A percentile compares a stretch with the other conserved stretches of the same genome.
Evolutionary conservation across 2,888 invertebrate genomes (phyloP).

Genomic region (Sesamia inferens): DNA sequence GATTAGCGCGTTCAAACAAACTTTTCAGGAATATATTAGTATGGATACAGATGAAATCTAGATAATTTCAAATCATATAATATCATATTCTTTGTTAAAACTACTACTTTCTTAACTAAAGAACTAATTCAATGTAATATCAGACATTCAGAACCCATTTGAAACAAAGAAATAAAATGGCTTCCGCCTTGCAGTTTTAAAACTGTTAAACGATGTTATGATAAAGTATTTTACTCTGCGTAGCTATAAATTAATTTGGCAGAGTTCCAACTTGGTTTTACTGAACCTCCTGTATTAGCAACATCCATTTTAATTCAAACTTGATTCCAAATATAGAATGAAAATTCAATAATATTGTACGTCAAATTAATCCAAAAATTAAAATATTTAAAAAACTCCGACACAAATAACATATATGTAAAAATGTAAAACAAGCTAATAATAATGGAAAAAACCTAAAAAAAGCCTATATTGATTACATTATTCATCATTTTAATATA

Average conservation of each 20-base stretch:
- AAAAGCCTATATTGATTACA: no score
- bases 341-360: slow-evolving; percentile 21
- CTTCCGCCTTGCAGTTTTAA: slow-evolving; percentile 30
- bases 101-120: not conserved
- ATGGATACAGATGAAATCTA: no score
- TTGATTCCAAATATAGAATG: slow-evolving; percentile 27
- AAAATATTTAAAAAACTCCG: no score
- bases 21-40: no score
- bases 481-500: no score
- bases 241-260: slow-evolving; percentile 61
- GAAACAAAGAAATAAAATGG: slow-evolving; percentile 35
- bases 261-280: slow-evolving; percentile 47
- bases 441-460: no score
- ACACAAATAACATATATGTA: no score
- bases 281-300: slow-evolving; percentile 37
- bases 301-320: slow-evolving; percentile 41
- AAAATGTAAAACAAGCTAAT: no score
- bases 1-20: no score
- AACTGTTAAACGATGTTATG: slow-evolving; percentile 59
- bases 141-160: slow-evolving; percentile 18
- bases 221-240: slow-evolving; percentile 58
- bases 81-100: not conserved
- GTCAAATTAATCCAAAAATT: slow-evolving; percentile 1
- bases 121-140: not conserved
- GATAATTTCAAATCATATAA: not conserved